A percentile compares a stretch with the other conserved stretches of the same genome.
Evolutionary conservation across 2,113 vertebrate species (phyloP).

Genomic region (Bufo bufo): DNA sequence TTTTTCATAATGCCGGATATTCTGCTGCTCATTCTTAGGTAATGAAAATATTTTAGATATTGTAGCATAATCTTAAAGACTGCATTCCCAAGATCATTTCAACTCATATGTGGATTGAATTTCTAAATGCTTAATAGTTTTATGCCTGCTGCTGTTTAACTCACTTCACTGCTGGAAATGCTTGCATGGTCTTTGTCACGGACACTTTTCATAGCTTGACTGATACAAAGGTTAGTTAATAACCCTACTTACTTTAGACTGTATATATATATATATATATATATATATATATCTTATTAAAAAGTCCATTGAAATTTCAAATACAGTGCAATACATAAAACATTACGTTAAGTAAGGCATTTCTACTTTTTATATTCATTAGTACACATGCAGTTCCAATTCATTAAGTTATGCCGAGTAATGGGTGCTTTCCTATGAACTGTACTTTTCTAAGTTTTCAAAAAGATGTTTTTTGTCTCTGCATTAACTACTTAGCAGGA

Average conservation of each 20-base stretch:
- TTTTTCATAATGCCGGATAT: constrained; percentile 56
- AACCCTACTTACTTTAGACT: constrained; percentile 35
- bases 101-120: constrained; percentile 55
- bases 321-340: constrained; percentile 28
- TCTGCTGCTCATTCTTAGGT: constrained; percentile 57
- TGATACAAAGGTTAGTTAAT: constrained; percentile 48
- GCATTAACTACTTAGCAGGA: neutral
- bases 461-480: neutral
- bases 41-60: constrained; percentile 60
- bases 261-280: neutral
- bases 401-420: neutral
- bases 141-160: constrained; percentile 57
- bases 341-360: neutral
- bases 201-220: constrained; percentile 53
- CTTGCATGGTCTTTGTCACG: constrained; percentile 54
- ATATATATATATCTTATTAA: constrained; percentile 18
- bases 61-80: constrained; percentile 55
- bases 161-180: constrained; percentile 52
- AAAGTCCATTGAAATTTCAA: constrained; percentile 16
- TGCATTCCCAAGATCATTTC: constrained; percentile 59
- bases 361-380: neutral
- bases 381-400: neutral
- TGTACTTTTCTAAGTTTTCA: no score
- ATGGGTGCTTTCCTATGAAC: neutral
- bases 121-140: constrained; percentile 58